Base-by-base conservation (phyloP, 2,797 vertebrate genomes). In the Rhyacichthys aspro region DNA sequence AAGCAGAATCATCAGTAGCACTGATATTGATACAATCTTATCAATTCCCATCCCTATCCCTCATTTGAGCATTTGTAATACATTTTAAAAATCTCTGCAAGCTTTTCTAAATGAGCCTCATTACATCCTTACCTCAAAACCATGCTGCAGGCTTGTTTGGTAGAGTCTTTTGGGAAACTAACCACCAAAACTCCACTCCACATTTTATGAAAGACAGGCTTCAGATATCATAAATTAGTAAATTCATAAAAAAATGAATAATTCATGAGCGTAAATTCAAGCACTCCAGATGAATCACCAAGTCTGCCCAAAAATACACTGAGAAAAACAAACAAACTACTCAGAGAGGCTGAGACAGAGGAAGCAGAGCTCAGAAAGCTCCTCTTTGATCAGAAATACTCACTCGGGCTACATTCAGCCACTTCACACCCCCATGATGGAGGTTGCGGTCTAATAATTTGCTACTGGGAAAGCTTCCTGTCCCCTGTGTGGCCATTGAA, bases 371-470 rank as follows among this genome's bases (percentile, higher is more conserved):
- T 62, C 56, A 38, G 41, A 74, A 43, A 73, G 66, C 74, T 74
- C 45, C 55, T 58, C 71, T 73, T 67, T 79, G 66, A 78, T 81
- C 73, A 78, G 66, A 80, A 71, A 75, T 38, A 72, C 52, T 76
- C 65, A 9, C 66, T 64, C 74, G 42, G 33, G 33, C 45, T 59
- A 60, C 43, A 43, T 74, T 72, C 70, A 73, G 53, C 60, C 56
- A 56, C 80, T 81, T 79, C 69, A 76, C 63, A 73, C 70, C 50
- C 34, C 48, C 61, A 61, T 66, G 56, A 83, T 79, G 50, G 70
- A 77, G 67, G 72, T 77, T 83, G 70, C 55, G 72, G 67, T 77
- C 68, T 77, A 63, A 78, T 83, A 65, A 83, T 83, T 73, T 79
- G 61, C 70, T 65, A 54, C 55, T 70, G 71, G 65, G 63, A 82